Evolutionary conservation across 2,797 vertebrate species (phyloP), one percentile per base, ranked within the genome.

Genomic region (Rhinophrynus dorsalis): DNA sequence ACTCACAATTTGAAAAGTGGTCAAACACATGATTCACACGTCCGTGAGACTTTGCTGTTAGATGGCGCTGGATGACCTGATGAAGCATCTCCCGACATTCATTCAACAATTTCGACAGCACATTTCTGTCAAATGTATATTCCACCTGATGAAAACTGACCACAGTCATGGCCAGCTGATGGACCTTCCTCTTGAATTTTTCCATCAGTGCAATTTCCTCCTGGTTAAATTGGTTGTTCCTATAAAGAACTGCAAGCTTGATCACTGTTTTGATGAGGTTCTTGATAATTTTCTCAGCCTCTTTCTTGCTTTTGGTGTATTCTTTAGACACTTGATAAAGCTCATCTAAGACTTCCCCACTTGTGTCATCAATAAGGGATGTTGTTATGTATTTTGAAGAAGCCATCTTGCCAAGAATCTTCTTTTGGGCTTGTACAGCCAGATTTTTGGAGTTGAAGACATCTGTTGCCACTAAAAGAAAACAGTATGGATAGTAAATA

Each of bases 91-190:
- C 90, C 58, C 89, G 78, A 56, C 91, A 92, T 5, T 92, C 90
- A 0, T 92, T 90, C 30, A 92, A 67, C 54, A 91, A 80, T 85
- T 85, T 84, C 47, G 90, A 91, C 48, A 92, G 68, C 70, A 92
- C 90, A 47, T 86, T 88, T 63, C 91, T 87, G 82, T 92, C 91
- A 38, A 92, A 92, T 55, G 90, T 92, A 74, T 85, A 92, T 67
- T 92, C 90, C 74, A 92, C 91, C 74, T 92, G 90, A 54, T 92
- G 82, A 77, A 92, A 92, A 70, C 90, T 92, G 76, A 92, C 89
- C 65, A 90, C 87, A 0, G 91, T 92, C 84, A 92, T 92, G 4
- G 91, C 89, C 9, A 92, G 77, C 59, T 90, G 89, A 37, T 92
- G 90, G 26, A 92, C 87, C 17, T 92, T 92, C 79, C 90, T 90